Conservation (phyloP, 2,113 vertebrate genomes). For the Sphaerodactylus townsendi region DNA sequence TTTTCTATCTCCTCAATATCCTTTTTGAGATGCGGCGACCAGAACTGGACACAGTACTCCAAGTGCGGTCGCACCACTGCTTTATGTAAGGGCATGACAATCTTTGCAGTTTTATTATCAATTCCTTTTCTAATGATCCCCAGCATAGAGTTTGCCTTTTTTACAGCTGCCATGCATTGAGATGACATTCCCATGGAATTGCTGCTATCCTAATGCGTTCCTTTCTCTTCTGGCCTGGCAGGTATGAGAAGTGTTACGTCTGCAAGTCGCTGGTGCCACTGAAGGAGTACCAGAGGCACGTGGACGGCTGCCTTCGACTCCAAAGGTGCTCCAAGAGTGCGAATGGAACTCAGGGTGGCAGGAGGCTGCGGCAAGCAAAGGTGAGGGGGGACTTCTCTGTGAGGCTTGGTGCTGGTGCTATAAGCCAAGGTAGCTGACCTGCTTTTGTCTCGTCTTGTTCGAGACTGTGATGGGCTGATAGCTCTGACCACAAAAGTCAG, state of each 20-base stretch:
- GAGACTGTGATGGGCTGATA: neutral
- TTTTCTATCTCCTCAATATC: too few species aligned
- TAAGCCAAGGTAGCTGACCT: neutral
- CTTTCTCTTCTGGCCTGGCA: conserved; percentile 69
- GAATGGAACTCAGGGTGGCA: conserved; percentile 57
- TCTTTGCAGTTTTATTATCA: too few species aligned
- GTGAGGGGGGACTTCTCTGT: conserved; percentile 53
- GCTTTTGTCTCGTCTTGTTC: neutral
- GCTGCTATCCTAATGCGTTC: conserved; percentile 63
- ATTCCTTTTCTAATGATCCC: too few species aligned
- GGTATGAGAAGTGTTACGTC: conserved; percentile 88
- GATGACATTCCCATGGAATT: too few species aligned
- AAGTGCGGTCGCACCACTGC: too few species aligned
- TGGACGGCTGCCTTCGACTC: conserved; percentile 79
- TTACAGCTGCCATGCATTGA: too few species aligned
- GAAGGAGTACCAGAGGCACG: conserved; percentile 82
- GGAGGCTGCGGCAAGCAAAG: conserved; percentile 63
- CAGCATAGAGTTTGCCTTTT: too few species aligned
- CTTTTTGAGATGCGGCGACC: too few species aligned
- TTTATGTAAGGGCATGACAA: too few species aligned
- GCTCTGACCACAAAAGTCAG: neutral
- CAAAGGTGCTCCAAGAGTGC: conserved; percentile 47
- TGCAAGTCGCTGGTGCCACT: conserved; percentile 80
- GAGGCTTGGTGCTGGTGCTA: neutral
- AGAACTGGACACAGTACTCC: too few species aligned